Evolutionary conservation across 2,113 vertebrate species (phyloP).

Genomic region (Solea senegalensis): DNA sequence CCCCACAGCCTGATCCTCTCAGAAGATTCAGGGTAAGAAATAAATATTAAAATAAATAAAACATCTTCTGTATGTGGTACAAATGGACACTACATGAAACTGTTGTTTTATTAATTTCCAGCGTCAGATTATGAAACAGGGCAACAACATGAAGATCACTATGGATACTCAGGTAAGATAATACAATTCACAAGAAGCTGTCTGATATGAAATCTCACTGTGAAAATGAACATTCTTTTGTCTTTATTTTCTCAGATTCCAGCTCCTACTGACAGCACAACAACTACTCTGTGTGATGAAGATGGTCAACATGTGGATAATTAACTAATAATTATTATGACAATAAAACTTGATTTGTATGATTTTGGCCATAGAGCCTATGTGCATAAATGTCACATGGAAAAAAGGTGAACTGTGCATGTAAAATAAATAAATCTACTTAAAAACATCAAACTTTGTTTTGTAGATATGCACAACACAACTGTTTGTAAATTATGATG

Average conservation of each 20-base stretch:
- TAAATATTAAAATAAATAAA: background rate
- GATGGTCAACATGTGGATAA: background rate
- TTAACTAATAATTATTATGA: conserved; percentile 1
- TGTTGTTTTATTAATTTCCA: conserved; percentile 18
- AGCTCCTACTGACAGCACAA: conserved; percentile 41
- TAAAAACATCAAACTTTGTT: background rate
- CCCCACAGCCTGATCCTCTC: conserved; percentile 46
- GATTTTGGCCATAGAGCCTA: conserved; percentile 1
- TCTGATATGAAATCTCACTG: background rate
- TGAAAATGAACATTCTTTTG: background rate
- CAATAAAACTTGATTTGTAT: background rate
- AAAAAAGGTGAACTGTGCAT: background rate
- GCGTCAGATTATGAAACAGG: conserved; percentile 62
- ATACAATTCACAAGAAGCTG: background rate
- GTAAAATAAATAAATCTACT: conserved; percentile 8
- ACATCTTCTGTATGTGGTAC: background rate
- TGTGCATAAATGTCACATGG: background rate
- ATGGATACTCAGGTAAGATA: conserved; percentile 67
- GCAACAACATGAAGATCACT: conserved; percentile 3
- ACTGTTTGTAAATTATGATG: background rate
- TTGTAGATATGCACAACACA: background rate
- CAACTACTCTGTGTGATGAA: conserved; percentile 24
- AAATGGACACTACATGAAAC: conserved; percentile 2
- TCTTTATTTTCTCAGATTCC: conserved; percentile 59
- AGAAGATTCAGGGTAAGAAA: conserved; percentile 70